phyloP scores from a whole-genome alignment of 2,113 vertebrate genomes.

The Haplotaxodon microlepis region DNA sequence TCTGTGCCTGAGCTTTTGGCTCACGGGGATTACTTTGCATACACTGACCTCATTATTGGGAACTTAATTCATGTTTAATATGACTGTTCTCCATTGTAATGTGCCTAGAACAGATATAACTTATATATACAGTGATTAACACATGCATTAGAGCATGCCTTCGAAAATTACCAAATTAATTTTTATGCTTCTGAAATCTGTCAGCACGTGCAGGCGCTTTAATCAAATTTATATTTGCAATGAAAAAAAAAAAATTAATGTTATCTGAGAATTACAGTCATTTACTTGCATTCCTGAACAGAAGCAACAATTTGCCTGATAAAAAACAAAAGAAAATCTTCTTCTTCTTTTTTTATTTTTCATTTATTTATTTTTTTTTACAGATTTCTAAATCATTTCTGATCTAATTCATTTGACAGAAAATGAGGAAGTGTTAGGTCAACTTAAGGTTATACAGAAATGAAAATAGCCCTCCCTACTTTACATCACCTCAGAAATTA shows the following conservation, averaged over 20 bases:
- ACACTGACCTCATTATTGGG: neutral
- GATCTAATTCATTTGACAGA: neutral
- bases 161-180: neutral
- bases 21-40: neutral
- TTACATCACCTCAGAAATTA: neutral
- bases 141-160: neutral
- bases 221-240: neutral
- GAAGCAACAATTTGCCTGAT: neutral
- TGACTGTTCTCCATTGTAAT: neutral
- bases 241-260: neutral
- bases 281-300: neutral
- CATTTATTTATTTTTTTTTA: neutral
- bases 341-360: neutral
- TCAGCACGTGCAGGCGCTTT: accelerated
- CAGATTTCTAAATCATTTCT: neutral
- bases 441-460: neutral
- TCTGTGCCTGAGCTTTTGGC: neutral
- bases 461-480: neutral
- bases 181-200: neutral
- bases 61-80: neutral
- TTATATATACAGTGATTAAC: neutral
- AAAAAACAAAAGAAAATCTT: neutral
- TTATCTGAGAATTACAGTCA: neutral
- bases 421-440: neutral
- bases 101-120: neutral